Evolutionary conservation across 2,113 vertebrate species (phyloP), one percentile per base, ranked within the genome.

Genomic region (Benitochromis conjunctus): DNA sequence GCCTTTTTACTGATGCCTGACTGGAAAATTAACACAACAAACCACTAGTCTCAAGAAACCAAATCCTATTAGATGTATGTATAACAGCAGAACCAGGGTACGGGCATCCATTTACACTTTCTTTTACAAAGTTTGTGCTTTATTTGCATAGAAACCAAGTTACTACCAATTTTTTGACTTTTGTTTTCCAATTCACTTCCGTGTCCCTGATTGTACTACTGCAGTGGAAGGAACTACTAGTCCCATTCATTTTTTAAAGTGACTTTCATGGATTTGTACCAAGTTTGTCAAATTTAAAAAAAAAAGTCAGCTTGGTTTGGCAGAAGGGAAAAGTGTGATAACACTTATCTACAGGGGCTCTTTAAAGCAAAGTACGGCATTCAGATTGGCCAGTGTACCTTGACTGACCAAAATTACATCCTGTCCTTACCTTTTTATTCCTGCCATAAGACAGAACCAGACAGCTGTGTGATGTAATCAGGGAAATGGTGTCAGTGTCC

Each of bases 401-500:
- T 85, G 64, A 83, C 14, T 80, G 71, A 83, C 71, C 86, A 57
- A 76, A 51, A 82, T 91, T 46, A 81, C 46, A 66, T 80, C 58
- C 11, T 43, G 79, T 58, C 81, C 53, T 80, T 66, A 31, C 18
- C 46, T 76, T 51, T 51, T 76, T 31, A 48, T 76, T 76, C 18
- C 53, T 12, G 26, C 71, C 26, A 53, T 34, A 53, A 51, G 71
- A 76, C 71, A 13, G 26, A 53, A 76, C 2, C 71, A 56, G 64
- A 46, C 36, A 4, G 51, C 83, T 21, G 18, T 21, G 29, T 53
- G 79, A 60, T 88, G 83, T 57, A 82, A 91, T 91, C 89, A 90
- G 83, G 58, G 64, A 80, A 90, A 88, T 77, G 71, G 57, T 77
- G 85, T 80, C 55, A 26, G 74, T 87, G 80, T 89, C 71, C 74